phyloP scores from a whole-genome alignment of 2,888 invertebrate species.

The Oscheius sp. region DNA sequence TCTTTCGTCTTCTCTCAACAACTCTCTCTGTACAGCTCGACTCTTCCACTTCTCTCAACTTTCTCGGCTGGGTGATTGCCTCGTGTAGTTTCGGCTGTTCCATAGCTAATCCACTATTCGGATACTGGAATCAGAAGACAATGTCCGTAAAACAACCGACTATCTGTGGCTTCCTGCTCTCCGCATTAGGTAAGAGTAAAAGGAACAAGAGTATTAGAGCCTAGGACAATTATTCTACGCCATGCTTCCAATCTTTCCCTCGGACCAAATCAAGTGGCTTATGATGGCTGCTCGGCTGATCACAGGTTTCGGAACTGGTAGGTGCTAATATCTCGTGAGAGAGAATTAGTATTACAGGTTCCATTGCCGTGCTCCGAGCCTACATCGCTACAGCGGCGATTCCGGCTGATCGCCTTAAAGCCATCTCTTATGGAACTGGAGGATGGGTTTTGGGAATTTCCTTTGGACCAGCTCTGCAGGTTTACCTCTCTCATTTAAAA shows the following conservation, averaged over 20 bases:
- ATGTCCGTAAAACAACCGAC: constrained; percentile 47
- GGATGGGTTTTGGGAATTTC: constrained; percentile 51
- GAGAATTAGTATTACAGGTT: constrained; percentile 20
- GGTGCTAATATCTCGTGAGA: background rate
- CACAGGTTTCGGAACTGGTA: constrained; percentile 52
- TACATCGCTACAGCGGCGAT: constrained; percentile 49
- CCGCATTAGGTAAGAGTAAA: constrained; percentile 38
- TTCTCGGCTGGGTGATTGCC: constrained; percentile 54
- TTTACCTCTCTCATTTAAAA: background rate
- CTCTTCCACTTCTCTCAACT: constrained; percentile 45
- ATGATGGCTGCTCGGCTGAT: constrained; percentile 48
- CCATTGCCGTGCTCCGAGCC: constrained; percentile 46
- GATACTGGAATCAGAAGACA: constrained; percentile 54
- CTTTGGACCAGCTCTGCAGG: constrained; percentile 53
- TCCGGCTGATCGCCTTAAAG: constrained; percentile 49
- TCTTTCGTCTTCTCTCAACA: background rate
- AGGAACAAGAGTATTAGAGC: background rate
- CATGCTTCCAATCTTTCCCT: constrained; percentile 33
- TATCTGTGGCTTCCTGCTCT: constrained; percentile 43
- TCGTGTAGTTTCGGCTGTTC: constrained; percentile 53
- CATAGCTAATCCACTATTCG: constrained; percentile 51
- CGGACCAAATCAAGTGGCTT: constrained; percentile 42
- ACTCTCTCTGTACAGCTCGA: constrained; percentile 40
- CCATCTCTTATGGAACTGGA: constrained; percentile 53
- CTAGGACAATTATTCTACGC: constrained; percentile 46